These are phyloP conservation scores for Pristionchus pacificus DNA, from an alignment of 1,140 invertebrate genomes.

Conservation along the genomic window DNA sequence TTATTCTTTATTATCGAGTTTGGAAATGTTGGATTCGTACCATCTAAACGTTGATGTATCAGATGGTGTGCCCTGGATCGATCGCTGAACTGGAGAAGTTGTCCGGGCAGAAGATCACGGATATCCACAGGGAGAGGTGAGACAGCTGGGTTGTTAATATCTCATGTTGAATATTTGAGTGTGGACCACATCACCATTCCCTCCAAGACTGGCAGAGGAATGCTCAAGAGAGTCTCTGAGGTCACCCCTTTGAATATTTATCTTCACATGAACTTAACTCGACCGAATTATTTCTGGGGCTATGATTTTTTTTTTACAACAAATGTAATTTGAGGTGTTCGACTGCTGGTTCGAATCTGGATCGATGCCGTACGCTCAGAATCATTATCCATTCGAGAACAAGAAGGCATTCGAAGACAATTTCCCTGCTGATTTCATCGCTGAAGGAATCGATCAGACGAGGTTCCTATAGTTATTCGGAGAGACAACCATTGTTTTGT, in stretches of 20 bases:
- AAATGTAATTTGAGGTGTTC: conserved; percentile 63
- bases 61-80: conserved; percentile 79
- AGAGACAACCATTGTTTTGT: not conserved
- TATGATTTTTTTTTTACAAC: not conserved
- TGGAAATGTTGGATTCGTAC: not conserved
- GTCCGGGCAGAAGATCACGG: conserved; percentile 75
- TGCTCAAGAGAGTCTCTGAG: conserved; percentile 78
- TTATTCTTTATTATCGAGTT: too few relatives aligned
- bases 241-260: too few relatives aligned
- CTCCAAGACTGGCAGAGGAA: conserved; percentile 75
- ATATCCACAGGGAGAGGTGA: conserved; percentile 85
- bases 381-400: conserved; percentile 87
- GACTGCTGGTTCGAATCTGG: conserved; percentile 99
- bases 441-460: conserved; percentile 93
- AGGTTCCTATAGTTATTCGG: conserved; percentile 65
- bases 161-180: conserved; percentile 53
- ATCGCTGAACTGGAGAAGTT: conserved; percentile 82
- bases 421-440: conserved; percentile 99
- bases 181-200: conserved; percentile 91
- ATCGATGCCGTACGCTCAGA: conserved; percentile 96
- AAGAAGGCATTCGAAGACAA: conserved; percentile 82
- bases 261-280: too few relatives aligned
- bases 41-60: too few relatives aligned
- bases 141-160: conserved; percentile 10
- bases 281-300: too few relatives aligned